A percentile compares a stretch with the other conserved stretches of the same genome.
Conservation (phyloP, 2,888 invertebrate genomes). For the Osmoderma eremita region DNA sequence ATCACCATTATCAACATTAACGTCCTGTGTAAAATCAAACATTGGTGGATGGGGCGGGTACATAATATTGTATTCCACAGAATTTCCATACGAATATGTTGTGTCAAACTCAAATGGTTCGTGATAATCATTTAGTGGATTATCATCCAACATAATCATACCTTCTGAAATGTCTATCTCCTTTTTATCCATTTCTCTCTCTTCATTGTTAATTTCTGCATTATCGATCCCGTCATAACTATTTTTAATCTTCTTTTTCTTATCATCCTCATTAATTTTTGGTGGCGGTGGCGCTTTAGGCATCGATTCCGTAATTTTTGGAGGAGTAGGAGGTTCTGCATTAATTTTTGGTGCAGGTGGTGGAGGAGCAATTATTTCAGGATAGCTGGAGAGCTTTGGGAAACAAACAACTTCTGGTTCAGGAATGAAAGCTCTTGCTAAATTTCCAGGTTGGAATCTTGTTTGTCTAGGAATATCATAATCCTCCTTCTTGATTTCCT, state of each 20-base stretch:
- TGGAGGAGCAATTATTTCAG: constrained; percentile 55
- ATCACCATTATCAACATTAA: constrained; percentile 42
- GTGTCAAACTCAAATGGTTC: constrained; percentile 40
- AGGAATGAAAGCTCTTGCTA: constrained; percentile 61
- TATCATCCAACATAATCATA: constrained; percentile 41
- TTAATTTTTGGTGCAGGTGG: constrained; percentile 50
- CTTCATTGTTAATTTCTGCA: constrained; percentile 9
- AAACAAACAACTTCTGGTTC: constrained; percentile 63
- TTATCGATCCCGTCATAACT: constrained; percentile 32
- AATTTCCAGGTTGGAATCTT: constrained; percentile 61
- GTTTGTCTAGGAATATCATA: constrained; percentile 61
- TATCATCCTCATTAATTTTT: constrained; percentile 51
- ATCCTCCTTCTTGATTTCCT: constrained; percentile 67
- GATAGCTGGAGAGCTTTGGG: constrained; percentile 60
- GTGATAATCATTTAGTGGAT: constrained; percentile 41
- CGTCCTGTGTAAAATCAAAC: constrained; percentile 56
- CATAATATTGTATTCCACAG: constrained; percentile 56
- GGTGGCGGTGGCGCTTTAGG: constrained; percentile 57
- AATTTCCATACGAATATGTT: constrained; percentile 39
- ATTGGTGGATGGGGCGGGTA: constrained; percentile 53
- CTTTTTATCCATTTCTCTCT: constrained; percentile 25
- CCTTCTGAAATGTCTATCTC: constrained; percentile 31
- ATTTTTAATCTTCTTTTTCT: constrained; percentile 24
- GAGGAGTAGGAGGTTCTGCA: constrained; percentile 53
- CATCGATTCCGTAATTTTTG: constrained; percentile 50